A percentile compares a stretch with the other conserved stretches of the same genome.
phyloP scores from a whole-genome alignment of 2,888 invertebrate species.

The Dermolepida albohirtum region DNA sequence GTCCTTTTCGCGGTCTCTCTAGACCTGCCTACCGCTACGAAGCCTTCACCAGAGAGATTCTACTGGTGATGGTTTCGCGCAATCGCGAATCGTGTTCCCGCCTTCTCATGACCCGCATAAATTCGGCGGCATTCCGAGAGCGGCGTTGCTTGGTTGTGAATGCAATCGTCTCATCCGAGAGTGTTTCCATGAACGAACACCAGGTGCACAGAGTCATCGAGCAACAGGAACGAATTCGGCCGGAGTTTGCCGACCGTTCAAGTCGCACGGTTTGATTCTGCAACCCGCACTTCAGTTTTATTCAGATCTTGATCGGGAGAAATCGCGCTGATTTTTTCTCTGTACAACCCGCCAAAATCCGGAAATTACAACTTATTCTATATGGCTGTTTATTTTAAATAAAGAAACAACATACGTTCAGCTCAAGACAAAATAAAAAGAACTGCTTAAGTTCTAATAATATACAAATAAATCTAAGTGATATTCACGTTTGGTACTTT shows the following conservation, averaged over 20 bases:
- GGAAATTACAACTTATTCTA: slow-evolving; percentile 17
- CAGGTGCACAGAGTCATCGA: slow-evolving; percentile 50
- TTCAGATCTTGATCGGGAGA: slow-evolving; percentile 45
- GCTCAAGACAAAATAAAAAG: background rate
- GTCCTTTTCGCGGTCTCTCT: slow-evolving; percentile 55
- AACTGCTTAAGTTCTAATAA: background rate
- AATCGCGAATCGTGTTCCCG: slow-evolving; percentile 58
- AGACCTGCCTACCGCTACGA: slow-evolving; percentile 61
- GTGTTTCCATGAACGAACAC: slow-evolving; percentile 47
- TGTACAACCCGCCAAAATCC: slow-evolving; percentile 25
- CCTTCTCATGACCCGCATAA: slow-evolving; percentile 57
- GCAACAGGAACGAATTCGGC: slow-evolving; percentile 52
- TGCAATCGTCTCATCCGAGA: slow-evolving; percentile 32
- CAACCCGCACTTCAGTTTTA: slow-evolving; percentile 49
- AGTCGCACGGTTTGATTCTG: slow-evolving; percentile 43
- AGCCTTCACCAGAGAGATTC: slow-evolving; percentile 56
- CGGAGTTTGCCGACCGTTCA: slow-evolving; percentile 32
- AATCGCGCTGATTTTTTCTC: slow-evolving; percentile 28
- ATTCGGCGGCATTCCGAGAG: slow-evolving; percentile 59
- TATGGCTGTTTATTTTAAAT: slow-evolving; percentile 1
- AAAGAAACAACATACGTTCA: slow-evolving; percentile 7
- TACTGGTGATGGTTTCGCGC: slow-evolving; percentile 61
- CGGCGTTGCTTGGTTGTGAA: slow-evolving; percentile 53
- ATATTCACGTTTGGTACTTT: slow-evolving; percentile 9
- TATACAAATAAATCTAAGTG: slow-evolving; percentile 15